Conservation (phyloP, 2,797 vertebrate genomes). For the Myripristis murdjan region DNA sequence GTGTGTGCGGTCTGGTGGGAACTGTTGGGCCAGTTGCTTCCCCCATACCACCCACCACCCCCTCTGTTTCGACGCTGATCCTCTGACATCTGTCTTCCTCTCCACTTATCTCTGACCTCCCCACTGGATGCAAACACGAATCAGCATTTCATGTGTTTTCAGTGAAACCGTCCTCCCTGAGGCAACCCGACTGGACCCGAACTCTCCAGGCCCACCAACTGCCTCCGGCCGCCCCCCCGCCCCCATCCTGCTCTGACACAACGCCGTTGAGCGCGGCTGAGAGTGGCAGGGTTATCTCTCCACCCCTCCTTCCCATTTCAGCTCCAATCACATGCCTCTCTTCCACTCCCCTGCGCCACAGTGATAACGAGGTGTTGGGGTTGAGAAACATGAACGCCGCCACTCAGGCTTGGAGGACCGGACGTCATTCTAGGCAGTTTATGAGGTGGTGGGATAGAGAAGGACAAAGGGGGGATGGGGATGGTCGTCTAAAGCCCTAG, state of each 20-base stretch:
- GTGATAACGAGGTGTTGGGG: conserved; percentile 92
- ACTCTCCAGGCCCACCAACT: conserved; percentile 68
- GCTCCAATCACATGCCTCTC: conserved; percentile 83
- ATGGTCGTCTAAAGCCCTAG: conserved; percentile 85
- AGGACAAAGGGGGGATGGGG: conserved; percentile 61
- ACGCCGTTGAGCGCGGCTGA: conserved; percentile 61
- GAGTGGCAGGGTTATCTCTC: conserved; percentile 77
- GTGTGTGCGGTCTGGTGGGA: conserved; percentile 67
- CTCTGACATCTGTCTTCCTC: conserved; percentile 80
- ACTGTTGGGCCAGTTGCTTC: conserved; percentile 54
- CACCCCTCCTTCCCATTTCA: conserved; percentile 76
- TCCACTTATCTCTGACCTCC: conserved; percentile 78
- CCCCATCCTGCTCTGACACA: conserved; percentile 55
- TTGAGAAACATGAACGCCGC: conserved; percentile 88
- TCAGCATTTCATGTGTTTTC: conserved; percentile 82
- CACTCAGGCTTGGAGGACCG: conserved; percentile 70
- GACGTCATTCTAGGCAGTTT: conserved; percentile 63
- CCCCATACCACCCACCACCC: conserved; percentile 70
- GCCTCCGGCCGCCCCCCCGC: conserved; percentile 60
- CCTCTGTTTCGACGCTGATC: conserved; percentile 60
- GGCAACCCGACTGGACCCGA: conserved; percentile 77
- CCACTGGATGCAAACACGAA: conserved; percentile 77
- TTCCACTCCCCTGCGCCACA: conserved; percentile 67
- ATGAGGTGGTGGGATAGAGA: conserved; percentile 38
- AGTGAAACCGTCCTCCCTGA: conserved; percentile 71